Conservation (phyloP, 2,113 vertebrate genomes). For the Psittacara wagleri region DNA sequence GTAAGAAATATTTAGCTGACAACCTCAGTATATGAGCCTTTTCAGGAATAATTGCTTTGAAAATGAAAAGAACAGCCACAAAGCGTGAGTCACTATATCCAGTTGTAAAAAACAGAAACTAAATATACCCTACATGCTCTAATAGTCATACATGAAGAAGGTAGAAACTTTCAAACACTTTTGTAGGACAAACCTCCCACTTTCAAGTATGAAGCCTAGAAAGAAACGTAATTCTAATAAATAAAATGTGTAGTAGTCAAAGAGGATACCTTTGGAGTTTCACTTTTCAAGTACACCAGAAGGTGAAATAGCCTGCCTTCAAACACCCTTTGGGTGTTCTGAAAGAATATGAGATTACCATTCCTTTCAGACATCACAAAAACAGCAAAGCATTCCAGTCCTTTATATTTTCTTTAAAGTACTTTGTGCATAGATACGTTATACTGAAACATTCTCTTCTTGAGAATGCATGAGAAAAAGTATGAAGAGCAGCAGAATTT, state of each 20-base stretch:
- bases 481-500: neutral
- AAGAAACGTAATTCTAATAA: neutral
- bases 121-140: neutral
- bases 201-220: neutral
- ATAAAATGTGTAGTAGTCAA: neutral
- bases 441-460: neutral
- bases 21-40: neutral
- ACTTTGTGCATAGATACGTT: neutral
- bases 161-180: neutral
- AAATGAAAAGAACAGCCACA: neutral
- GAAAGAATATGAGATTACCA: neutral
- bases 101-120: constrained; percentile 25
- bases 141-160: neutral
- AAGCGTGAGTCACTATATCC: constrained; percentile 20
- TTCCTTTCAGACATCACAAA: neutral
- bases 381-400: neutral
- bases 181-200: neutral
- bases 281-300: neutral
- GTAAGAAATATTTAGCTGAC: constrained; percentile 40
- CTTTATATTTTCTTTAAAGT: neutral
- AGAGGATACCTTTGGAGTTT: neutral
- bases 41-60: constrained; percentile 19
- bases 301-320: neutral
- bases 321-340: neutral
- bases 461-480: neutral